Percentiles rank a stretch among this genome's conserved stretches.
Conservation (phyloP, 2,113 vertebrate genomes). For the Scartelaos histophorus region DNA sequence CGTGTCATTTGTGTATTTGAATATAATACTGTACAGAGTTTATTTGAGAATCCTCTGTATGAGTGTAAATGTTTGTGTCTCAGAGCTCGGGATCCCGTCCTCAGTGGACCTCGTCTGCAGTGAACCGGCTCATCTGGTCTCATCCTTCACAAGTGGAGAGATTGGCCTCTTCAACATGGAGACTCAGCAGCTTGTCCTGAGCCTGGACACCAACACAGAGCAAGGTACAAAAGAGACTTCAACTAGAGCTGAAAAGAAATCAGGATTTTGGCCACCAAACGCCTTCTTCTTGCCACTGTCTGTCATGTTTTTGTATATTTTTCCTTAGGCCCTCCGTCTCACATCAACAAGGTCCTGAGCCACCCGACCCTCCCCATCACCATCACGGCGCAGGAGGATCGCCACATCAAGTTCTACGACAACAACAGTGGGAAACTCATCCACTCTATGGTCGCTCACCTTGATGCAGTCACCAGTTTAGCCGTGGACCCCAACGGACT, state of each 20-base stretch:
- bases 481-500: conserved; percentile 98
- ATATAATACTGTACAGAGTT: no score
- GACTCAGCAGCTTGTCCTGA: conserved; percentile 90
- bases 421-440: conserved; percentile 97
- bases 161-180: conserved; percentile 98
- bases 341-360: conserved; percentile 97
- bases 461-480: conserved; percentile 97
- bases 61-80: neutral
- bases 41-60: neutral
- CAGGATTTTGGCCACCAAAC: no score
- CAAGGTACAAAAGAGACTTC: conserved; percentile 72
- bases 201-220: conserved; percentile 85
- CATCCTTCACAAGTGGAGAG: conserved; percentile 90
- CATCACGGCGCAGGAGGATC: conserved; percentile 96
- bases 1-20: no score
- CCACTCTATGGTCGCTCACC: conserved; percentile 98
- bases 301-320: neutral
- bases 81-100: conserved; percentile 92
- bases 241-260: neutral
- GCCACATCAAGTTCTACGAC: conserved; percentile 97
- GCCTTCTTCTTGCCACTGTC: no score
- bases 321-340: conserved; percentile 79
- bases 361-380: conserved; percentile 98
- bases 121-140: conserved; percentile 94
- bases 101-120: conserved; percentile 97